A percentile compares a stretch with the other conserved stretches of the same genome.
Evolutionary conservation across 2,888 invertebrate genomes (phyloP).

Genomic region (Zaprionus bogoriensis): DNA sequence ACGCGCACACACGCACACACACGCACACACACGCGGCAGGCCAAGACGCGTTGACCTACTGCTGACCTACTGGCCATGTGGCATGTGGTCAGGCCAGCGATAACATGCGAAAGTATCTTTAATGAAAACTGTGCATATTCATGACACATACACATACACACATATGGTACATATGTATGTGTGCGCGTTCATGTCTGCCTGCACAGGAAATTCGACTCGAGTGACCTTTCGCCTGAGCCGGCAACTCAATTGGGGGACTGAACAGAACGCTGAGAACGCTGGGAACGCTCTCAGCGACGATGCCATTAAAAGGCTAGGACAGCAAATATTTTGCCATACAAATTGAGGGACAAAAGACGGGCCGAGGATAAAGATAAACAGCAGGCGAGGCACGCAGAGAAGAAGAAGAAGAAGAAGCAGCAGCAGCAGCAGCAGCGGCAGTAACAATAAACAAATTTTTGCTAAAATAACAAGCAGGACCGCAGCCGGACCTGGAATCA

Average conservation of each 20-base stretch:
- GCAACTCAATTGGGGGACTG: slow-evolving; percentile 27
- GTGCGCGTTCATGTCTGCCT: too few species aligned
- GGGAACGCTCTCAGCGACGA: neutral
- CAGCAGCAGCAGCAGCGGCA: slow-evolving; percentile 7
- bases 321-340: slow-evolving; percentile 48
- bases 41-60: too few species aligned
- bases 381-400: slow-evolving; percentile 24
- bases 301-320: slow-evolving; percentile 35
- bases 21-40: too few species aligned
- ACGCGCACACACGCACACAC: too few species aligned
- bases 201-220: slow-evolving; percentile 33
- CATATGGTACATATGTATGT: neutral
- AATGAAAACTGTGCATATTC: slow-evolving; percentile 37
- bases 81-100: too few species aligned
- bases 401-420: neutral
- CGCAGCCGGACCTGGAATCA: neutral
- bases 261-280: neutral
- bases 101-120: too few species aligned
- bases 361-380: slow-evolving; percentile 36
- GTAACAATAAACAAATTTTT: slow-evolving; percentile 41
- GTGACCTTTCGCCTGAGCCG: slow-evolving; percentile 37
- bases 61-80: too few species aligned
- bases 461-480: slow-evolving; percentile 19
- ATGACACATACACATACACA: slow-evolving; percentile 8
- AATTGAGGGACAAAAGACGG: slow-evolving; percentile 34